Evolutionary conservation across 2,888 invertebrate species (phyloP).

Genomic region (Matsumyia berberina): DNA sequence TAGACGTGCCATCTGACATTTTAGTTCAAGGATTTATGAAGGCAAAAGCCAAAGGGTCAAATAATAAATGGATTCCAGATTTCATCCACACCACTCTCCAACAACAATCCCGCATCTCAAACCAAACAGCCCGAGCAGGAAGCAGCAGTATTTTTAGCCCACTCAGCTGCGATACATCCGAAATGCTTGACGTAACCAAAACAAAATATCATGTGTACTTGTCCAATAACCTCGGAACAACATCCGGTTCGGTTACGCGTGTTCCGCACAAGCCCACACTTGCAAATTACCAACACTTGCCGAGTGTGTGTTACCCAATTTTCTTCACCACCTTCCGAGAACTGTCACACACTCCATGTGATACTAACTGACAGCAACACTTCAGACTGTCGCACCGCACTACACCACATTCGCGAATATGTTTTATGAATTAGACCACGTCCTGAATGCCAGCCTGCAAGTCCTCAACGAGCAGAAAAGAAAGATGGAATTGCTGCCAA

Average conservation of each 20-base stretch:
- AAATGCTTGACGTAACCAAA: neutral
- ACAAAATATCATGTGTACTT: neutral
- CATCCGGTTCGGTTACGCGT: conserved; percentile 36
- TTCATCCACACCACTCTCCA: no score
- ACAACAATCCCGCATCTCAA: no score
- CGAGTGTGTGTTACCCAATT: neutral
- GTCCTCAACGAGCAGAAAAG: conserved; percentile 34
- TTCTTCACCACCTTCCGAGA: conserved; percentile 1
- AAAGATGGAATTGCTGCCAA: conserved; percentile 41
- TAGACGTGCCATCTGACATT: no score
- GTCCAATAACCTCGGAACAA: neutral
- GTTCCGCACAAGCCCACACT: conserved; percentile 18
- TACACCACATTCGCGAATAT: conserved; percentile 11
- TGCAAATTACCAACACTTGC: conserved; percentile 24
- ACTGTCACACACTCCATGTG: conserved; percentile 39
- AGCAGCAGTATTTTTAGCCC: no score
- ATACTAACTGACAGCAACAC: conserved; percentile 49
- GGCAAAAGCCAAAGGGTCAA: no score
- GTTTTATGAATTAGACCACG: conserved; percentile 65
- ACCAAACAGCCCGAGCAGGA: no score
- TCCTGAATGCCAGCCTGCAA: conserved; percentile 44
- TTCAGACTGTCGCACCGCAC: conserved; percentile 40
- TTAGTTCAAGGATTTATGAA: no score
- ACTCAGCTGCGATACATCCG: no score
- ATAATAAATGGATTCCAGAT: no score